These are phyloP conservation scores for Drosophila macrospina DNA, from an alignment of 2,888 invertebrate genomes.

Conservation along the genomic window DNA sequence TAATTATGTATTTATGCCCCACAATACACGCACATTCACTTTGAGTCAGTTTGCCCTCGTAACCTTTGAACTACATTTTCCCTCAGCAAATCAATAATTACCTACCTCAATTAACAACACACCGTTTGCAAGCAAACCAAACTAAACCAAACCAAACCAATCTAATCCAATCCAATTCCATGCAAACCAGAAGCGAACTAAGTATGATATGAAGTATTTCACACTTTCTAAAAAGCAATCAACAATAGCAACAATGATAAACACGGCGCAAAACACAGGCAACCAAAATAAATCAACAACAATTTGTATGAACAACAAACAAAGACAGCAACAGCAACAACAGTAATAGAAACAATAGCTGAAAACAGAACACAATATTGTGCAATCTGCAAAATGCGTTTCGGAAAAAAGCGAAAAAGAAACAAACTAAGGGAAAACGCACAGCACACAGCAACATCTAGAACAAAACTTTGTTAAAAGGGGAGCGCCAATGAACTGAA, in stretches of 20 bases:
- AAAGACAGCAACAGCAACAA: constrained; percentile 34
- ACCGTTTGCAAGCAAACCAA: constrained; percentile 21
- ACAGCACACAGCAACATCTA: constrained; percentile 18
- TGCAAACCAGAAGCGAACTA: constrained; percentile 19
- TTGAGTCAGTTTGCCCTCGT: neutral
- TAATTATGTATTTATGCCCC: too few relatives aligned
- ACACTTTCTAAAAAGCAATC: constrained; percentile 75
- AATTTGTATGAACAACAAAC: constrained; percentile 69
- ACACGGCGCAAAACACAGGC: constrained; percentile 25
- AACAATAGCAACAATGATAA: constrained; percentile 51
- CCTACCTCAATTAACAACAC: constrained; percentile 66
- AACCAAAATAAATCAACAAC: constrained; percentile 71
- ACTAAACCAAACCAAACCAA: constrained; percentile 15
- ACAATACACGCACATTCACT: neutral
- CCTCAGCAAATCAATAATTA: constrained; percentile 66
- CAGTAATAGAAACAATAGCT: constrained; percentile 31
- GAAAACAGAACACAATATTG: constrained; percentile 63
- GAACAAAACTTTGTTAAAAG: constrained; percentile 34
- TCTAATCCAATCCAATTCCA: constrained; percentile 15
- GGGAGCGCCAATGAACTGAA: constrained; percentile 76
- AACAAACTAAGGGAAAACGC: constrained; percentile 23
- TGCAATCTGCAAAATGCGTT: constrained; percentile 73
- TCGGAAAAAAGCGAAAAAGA: constrained; percentile 40
- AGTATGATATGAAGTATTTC: constrained; percentile 48
- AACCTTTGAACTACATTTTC: constrained; percentile 24